Conservation (phyloP, 2,797 vertebrate species). For the Lepilemur septentrionalis region DNA sequence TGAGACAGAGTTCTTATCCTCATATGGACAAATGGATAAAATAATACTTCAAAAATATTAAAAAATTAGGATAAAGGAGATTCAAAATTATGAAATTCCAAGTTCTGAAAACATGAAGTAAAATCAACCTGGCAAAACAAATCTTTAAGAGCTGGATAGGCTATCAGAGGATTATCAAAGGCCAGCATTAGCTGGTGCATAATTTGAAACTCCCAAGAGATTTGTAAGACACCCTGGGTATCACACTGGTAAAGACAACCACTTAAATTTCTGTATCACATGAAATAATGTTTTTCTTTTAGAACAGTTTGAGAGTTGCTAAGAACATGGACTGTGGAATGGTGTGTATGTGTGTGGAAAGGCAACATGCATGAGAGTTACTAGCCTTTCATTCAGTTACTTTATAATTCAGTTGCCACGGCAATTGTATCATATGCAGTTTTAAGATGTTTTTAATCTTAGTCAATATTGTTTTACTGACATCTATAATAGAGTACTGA, state of each 20-base stretch:
- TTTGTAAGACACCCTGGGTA: background rate
- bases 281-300: background rate
- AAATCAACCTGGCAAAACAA: background rate
- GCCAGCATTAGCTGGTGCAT: background rate
- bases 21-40: background rate
- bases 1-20: background rate
- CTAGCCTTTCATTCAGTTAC: background rate
- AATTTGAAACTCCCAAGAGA: background rate
- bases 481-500: background rate
- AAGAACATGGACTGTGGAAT: background rate
- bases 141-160: background rate
- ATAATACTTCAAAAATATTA: background rate
- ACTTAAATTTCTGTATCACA: background rate
- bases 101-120: background rate
- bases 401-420: background rate
- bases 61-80: background rate
- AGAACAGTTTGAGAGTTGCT: background rate
- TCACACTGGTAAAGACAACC: background rate
- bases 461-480: background rate
- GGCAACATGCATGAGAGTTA: background rate
- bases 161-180: background rate
- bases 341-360: fast-evolving
- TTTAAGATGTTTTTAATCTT: background rate
- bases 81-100: background rate
- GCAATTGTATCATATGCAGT: background rate